These are phyloP conservation scores for Calidris pygmaea DNA, from an alignment of 2,113 vertebrate species.

Conservation along the genomic window DNA sequence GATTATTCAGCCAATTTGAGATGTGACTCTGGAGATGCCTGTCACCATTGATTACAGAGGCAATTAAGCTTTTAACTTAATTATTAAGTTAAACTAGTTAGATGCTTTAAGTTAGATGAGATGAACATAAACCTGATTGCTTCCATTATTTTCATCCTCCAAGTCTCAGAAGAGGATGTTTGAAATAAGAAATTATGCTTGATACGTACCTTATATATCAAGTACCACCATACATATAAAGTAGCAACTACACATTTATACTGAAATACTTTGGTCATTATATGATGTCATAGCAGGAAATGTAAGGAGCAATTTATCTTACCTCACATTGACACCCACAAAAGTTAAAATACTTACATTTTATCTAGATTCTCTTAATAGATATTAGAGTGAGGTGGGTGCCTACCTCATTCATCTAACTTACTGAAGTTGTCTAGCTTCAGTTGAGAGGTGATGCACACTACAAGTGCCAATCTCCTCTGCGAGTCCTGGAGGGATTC, in stretches of 20 bases:
- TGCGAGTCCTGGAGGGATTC: not conserved
- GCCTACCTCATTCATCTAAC: not conserved
- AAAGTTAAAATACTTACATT: not conserved
- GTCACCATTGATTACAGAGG: not conserved
- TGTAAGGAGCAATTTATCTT: not conserved
- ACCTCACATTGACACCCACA: not conserved
- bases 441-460: not conserved
- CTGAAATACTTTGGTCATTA: not conserved
- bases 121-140: not conserved
- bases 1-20: not conserved
- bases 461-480: not conserved
- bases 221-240: not conserved
- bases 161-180: not conserved
- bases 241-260: not conserved
- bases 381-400: not conserved
- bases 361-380: not conserved
- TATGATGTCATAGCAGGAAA: not conserved
- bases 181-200: not conserved
- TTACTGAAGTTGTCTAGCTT: not conserved
- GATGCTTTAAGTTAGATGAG: not conserved
- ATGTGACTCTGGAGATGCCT: not conserved
- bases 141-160: not conserved
- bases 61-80: conserved; percentile 11
- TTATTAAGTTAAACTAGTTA: not conserved
- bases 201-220: not conserved